These are phyloP conservation scores for Lucilia cuprina DNA, from an alignment of 1,140 invertebrate species.

Conservation along the genomic window DNA sequence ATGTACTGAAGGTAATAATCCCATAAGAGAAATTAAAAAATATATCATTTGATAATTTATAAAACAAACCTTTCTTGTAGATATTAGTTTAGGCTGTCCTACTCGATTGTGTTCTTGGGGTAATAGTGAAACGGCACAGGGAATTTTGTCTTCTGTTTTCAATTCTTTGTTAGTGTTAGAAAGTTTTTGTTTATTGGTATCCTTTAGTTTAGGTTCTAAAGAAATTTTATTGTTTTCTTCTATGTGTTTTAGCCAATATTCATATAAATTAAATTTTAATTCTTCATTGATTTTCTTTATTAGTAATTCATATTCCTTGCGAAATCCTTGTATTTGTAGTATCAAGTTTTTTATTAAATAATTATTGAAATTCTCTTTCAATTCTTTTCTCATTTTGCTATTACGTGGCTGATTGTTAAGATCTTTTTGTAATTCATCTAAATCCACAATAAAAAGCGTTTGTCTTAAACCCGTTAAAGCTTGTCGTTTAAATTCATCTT, in stretches of 20 bases:
- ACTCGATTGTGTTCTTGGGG: constrained; percentile 15
- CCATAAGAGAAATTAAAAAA: not conserved
- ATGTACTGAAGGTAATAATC: constrained; percentile 30
- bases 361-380: not conserved
- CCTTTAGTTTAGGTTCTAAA: not conserved
- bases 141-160: not conserved
- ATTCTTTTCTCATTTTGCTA: not conserved
- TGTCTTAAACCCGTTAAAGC: not conserved
- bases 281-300: constrained; percentile 26
- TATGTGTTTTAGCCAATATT: constrained; percentile 30
- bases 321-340: constrained; percentile 6
- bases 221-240: not conserved
- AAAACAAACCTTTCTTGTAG: constrained; percentile 9
- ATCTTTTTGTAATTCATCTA: constrained; percentile 1
- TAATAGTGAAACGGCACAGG: not conserved
- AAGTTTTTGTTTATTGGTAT: not conserved
- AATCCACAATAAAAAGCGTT: constrained; percentile 20
- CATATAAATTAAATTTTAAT: constrained; percentile 22
- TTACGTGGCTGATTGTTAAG: not conserved
- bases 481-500: constrained; percentile 26
- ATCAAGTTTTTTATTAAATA: not conserved
- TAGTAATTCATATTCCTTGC: not conserved
- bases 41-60: not conserved
- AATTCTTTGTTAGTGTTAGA: not conserved
- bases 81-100: not conserved